These are phyloP conservation scores for Eriocheir sinensis DNA, from an alignment of 1,140 invertebrate genomes.

Conservation along the genomic window DNA sequence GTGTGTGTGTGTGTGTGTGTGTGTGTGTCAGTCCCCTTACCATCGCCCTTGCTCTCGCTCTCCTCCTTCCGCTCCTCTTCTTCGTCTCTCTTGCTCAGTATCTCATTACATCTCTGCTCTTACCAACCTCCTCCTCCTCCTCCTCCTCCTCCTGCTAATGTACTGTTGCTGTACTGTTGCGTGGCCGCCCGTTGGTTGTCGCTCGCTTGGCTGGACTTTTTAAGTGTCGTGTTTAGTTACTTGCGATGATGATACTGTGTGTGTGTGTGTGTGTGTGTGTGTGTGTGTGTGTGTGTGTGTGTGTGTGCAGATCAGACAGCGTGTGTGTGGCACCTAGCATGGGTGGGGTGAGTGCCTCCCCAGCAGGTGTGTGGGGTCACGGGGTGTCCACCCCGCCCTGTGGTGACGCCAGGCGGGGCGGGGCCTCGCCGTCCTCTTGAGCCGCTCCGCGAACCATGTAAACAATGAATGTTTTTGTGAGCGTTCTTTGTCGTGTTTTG, in stretches of 20 bases:
- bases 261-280: neutral
- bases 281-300: conserved; percentile 5
- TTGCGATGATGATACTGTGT: neutral
- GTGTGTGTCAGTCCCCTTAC: neutral
- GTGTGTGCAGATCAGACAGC: neutral
- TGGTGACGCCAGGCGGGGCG: neutral
- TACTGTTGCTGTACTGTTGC: neutral
- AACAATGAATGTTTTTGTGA: too few relatives aligned
- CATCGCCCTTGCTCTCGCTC: neutral
- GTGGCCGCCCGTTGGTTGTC: neutral
- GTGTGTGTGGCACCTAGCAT: neutral
- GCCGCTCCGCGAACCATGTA: neutral
- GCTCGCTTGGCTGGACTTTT: neutral
- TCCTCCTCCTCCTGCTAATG: neutral
- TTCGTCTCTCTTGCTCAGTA: neutral
- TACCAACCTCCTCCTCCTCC: neutral
- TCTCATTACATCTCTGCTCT: neutral
- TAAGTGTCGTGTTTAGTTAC: conserved; percentile 2
- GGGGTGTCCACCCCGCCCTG: neutral
- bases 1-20: too few relatives aligned
- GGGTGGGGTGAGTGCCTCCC: neutral
- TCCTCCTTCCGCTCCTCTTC: neutral
- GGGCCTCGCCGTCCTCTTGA: neutral
- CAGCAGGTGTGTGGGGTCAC: neutral
- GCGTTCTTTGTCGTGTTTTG: too few relatives aligned